These are phyloP conservation scores for Meriones psammophilus DNA, from an alignment of 2,797 vertebrate genomes.

Conservation along the genomic window DNA sequence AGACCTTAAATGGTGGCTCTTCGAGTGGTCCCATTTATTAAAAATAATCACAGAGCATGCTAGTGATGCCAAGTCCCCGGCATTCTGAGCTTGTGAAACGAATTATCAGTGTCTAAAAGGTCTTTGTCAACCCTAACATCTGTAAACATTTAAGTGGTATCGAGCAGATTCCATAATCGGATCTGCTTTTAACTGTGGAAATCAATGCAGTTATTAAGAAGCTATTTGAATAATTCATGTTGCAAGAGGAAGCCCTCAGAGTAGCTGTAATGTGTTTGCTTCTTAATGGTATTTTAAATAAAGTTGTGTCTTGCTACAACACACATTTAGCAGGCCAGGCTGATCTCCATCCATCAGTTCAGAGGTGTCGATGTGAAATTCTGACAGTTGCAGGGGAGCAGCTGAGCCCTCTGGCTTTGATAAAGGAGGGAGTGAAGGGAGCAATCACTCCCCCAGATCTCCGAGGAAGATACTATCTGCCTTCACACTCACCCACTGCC, in stretches of 20 bases:
- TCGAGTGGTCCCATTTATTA: slow-evolving; percentile 83
- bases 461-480: slow-evolving; percentile 60
- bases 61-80: slow-evolving; percentile 71
- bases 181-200: slow-evolving; percentile 81
- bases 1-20: slow-evolving; percentile 76
- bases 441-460: slow-evolving; percentile 44
- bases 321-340: slow-evolving; percentile 71
- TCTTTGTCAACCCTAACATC: slow-evolving; percentile 80
- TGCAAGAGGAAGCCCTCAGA: slow-evolving; percentile 72
- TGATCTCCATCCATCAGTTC: slow-evolving; percentile 64
- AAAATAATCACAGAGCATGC: slow-evolving; percentile 79
- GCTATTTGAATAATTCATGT: slow-evolving; percentile 83
- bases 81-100: slow-evolving; percentile 79
- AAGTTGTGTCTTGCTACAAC: slow-evolving; percentile 77
- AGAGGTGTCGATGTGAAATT: slow-evolving; percentile 52
- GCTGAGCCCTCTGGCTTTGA: slow-evolving; percentile 66
- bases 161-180: slow-evolving; percentile 80
- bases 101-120: slow-evolving; percentile 83
- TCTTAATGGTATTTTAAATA: slow-evolving; percentile 83
- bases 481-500: slow-evolving; percentile 33
- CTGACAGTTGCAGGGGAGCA: slow-evolving; percentile 54
- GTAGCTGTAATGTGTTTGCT: slow-evolving; percentile 75
- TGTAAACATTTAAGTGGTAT: slow-evolving; percentile 84
- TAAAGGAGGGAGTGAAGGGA: slow-evolving; percentile 56
- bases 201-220: slow-evolving; percentile 83